Conservation (phyloP, 2,797 vertebrate species). For the Sarcophilus harrisii region DNA sequence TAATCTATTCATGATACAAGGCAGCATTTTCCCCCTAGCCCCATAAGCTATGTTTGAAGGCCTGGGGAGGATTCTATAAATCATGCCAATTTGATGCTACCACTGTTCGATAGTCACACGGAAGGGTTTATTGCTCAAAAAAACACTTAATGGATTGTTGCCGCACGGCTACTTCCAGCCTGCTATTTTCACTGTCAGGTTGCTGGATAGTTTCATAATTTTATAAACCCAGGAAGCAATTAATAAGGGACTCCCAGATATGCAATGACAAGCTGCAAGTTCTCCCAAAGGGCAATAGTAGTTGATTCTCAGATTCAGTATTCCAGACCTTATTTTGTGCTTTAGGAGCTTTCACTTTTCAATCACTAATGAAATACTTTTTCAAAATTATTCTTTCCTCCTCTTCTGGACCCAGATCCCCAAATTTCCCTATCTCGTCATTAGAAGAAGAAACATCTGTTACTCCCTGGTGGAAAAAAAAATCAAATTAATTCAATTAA, state of each 20-base stretch:
- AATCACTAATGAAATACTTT: background rate
- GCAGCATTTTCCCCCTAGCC: constrained; percentile 58
- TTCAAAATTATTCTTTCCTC: background rate
- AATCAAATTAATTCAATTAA: background rate
- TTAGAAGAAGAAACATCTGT: background rate
- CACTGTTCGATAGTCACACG: constrained; percentile 72
- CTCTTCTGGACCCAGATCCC: rapidly evolving
- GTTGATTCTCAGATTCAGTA: background rate
- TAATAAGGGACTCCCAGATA: constrained; percentile 63
- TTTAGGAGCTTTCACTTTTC: background rate
- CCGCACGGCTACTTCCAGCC: constrained; percentile 51
- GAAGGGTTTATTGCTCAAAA: constrained; percentile 68
- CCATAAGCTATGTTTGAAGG: constrained; percentile 62
- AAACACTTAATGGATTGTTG: constrained; percentile 67
- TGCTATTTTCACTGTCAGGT: constrained; percentile 75
- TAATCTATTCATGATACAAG: constrained; percentile 72
- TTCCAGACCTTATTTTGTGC: no score
- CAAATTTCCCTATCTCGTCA: background rate
- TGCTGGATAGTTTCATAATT: constrained; percentile 70
- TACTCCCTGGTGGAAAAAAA: background rate
- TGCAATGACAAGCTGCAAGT: background rate
- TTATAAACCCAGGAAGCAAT: constrained; percentile 71
- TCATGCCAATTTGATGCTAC: constrained; percentile 61
- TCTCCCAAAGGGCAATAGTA: background rate
- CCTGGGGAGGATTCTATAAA: constrained; percentile 76